Conservation (phyloP, 2,113 vertebrate species). For the Corydoras maculifer region DNA sequence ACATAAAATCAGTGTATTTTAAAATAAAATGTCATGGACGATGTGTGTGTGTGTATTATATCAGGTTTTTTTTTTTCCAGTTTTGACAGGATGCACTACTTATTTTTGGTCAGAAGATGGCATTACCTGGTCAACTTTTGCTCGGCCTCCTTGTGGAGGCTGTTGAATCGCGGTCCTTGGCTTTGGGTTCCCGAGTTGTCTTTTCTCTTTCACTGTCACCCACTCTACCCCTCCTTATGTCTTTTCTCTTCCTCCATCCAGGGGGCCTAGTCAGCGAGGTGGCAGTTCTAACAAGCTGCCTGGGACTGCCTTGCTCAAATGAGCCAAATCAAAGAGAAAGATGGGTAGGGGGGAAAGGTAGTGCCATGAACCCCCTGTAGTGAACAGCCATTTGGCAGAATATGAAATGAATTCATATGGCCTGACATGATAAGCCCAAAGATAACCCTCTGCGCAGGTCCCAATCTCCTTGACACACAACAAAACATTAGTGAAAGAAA, state of each 20-base stretch:
- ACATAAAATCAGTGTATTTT: too few species aligned
- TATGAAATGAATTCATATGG: constrained; percentile 71
- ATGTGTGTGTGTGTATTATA: too few species aligned
- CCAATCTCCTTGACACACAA: constrained; percentile 39
- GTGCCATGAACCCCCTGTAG: constrained; percentile 63
- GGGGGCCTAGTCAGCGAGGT: constrained; percentile 70
- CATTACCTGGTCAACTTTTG: constrained; percentile 58
- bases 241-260: constrained; percentile 52
- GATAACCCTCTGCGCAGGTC: constrained; percentile 56
- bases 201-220: constrained; percentile 16
- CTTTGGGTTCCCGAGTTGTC: constrained; percentile 55
- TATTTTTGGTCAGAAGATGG: constrained; percentile 63
- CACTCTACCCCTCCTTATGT: constrained; percentile 22
- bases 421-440: constrained; percentile 66
- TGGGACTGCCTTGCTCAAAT: constrained; percentile 68
- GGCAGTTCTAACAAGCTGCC: constrained; percentile 75
- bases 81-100: constrained; percentile 46
- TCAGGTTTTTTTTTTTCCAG: background rate
- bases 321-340: constrained; percentile 75
- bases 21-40: too few species aligned
- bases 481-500: constrained; percentile 38
- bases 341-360: constrained; percentile 65
- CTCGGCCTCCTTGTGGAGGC: constrained; percentile 27
- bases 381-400: constrained; percentile 68
- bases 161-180: constrained; percentile 59